Evolutionary conservation across 2,797 vertebrate genomes (phyloP).

Genomic region (Rhinogobio ventralis): DNA sequence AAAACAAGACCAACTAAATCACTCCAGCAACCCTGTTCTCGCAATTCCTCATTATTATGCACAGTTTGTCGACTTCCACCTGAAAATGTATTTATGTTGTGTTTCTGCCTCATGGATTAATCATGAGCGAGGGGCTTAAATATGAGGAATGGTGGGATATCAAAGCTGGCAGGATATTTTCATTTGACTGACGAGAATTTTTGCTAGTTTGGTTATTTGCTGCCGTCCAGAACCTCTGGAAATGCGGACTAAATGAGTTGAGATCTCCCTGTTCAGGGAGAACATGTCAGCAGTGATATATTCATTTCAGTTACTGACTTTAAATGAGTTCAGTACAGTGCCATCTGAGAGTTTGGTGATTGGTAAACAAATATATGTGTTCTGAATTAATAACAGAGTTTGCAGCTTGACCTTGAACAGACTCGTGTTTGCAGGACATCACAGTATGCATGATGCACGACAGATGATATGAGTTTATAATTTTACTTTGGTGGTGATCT

Average conservation of each 20-base stretch:
- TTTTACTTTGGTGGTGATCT: neutral
- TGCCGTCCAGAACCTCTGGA: neutral
- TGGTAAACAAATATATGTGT: neutral
- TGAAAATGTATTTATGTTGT: neutral
- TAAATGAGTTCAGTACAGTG: neutral
- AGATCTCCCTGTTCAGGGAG: neutral
- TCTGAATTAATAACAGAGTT: conserved; percentile 8
- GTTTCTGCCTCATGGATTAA: conserved; percentile 19
- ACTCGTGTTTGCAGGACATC: no score
- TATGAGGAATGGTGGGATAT: neutral
- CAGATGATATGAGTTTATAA: neutral
- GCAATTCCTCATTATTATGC: neutral
- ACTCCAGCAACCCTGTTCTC: neutral
- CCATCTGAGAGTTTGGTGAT: neutral
- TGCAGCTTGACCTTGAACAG: neutral
- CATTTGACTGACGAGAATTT: neutral
- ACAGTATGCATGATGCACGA: neutral
- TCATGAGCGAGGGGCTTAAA: neutral
- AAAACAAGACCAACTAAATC: neutral
- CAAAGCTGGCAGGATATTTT: neutral
- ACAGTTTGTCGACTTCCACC: neutral
- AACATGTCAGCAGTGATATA: neutral
- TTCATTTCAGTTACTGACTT: neutral
- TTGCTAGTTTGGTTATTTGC: neutral
- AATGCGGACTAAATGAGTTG: neutral